These are phyloP conservation scores for Thunnus albacares DNA, from an alignment of 2,797 vertebrate species.

Conservation along the genomic window DNA sequence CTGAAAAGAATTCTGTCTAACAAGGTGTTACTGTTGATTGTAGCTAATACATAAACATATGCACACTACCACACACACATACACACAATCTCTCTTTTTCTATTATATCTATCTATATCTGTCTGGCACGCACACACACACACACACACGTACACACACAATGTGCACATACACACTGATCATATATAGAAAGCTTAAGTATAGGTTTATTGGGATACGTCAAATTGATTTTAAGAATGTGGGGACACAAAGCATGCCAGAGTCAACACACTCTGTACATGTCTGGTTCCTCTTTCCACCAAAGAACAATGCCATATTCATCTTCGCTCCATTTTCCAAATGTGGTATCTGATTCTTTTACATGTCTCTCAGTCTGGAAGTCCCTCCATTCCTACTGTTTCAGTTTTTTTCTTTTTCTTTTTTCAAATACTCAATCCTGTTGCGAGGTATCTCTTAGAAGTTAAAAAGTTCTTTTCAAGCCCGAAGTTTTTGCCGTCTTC, in stretches of 20 bases:
- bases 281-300: conserved; percentile 57
- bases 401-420: conserved; percentile 55
- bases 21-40: conserved; percentile 57
- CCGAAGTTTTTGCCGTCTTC: conserved; percentile 81
- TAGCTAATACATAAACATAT: conserved; percentile 36
- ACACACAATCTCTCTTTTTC: conserved; percentile 4
- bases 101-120: conserved; percentile 5
- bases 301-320: conserved; percentile 69
- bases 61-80: conserved; percentile 19
- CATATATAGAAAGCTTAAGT: conserved; percentile 9
- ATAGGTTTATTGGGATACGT: conserved; percentile 50
- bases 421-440: conserved; percentile 81
- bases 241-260: conserved; percentile 42
- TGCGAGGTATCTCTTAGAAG: conserved; percentile 81
- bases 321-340: conserved; percentile 65
- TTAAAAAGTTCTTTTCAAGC: conserved; percentile 85
- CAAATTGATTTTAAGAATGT: conserved; percentile 54
- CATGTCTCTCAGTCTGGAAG: conserved; percentile 67
- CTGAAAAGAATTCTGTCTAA: conserved; percentile 59
- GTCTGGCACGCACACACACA: background rate
- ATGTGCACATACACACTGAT: background rate
- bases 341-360: conserved; percentile 70
- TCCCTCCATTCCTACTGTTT: conserved; percentile 76
- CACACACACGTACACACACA: background rate
- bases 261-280: conserved; percentile 51